Percentiles rank a stretch among this genome's conserved stretches.
Evolutionary conservation across 23 tunicate genomes (phyloP).

Genomic region (Clavelina lepadiformis): DNA sequence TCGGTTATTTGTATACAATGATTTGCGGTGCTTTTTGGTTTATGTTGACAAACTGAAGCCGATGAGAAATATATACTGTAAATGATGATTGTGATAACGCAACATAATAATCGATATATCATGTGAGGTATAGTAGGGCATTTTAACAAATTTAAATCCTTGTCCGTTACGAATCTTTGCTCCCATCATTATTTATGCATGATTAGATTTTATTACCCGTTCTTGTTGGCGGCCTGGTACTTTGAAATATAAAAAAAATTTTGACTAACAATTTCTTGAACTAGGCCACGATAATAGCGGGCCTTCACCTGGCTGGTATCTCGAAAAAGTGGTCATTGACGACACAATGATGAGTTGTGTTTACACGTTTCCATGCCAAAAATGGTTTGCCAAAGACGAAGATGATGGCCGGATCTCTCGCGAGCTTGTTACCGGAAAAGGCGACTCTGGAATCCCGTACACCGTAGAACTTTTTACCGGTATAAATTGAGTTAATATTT

Average conservation of each 20-base stretch:
- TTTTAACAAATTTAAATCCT: too few species aligned
- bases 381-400: constrained; percentile 90
- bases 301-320: constrained; percentile 73
- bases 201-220: too few species aligned
- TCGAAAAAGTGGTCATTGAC: constrained; percentile 89
- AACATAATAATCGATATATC: too few species aligned
- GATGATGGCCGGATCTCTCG: constrained; percentile 91
- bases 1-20: background rate
- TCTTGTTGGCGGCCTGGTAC: too few species aligned
- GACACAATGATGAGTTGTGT: constrained; percentile 65
- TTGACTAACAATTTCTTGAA: too few species aligned
- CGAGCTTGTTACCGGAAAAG: constrained; percentile 75
- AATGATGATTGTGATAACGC: background rate
- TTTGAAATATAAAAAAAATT: too few species aligned
- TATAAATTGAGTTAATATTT: constrained; percentile 2
- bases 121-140: too few species aligned
- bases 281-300: constrained; percentile 97
- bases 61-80: too few species aligned
- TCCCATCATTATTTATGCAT: too few species aligned
- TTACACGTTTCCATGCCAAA: constrained; percentile 76
- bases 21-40: too few species aligned
- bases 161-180: too few species aligned
- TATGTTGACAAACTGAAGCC: too few species aligned
- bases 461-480: constrained; percentile 81
- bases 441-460: constrained; percentile 90